Base-by-base conservation (phyloP, 2,113 vertebrate genomes). In the Clarias batrachus region DNA sequence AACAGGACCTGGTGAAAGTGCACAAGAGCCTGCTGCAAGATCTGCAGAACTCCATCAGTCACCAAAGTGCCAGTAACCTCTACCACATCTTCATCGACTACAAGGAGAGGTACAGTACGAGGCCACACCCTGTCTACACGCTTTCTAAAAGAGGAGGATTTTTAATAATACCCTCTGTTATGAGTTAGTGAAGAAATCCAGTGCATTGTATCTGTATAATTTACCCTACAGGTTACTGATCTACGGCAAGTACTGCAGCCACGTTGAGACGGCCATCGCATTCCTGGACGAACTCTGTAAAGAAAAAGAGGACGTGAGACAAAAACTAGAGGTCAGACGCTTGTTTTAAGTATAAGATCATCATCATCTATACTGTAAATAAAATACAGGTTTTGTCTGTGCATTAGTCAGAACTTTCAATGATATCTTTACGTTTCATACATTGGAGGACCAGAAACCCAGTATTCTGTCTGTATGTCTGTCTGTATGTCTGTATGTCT, bases 231-330 rank as follows among this genome's bases (percentile, higher is more conserved):
- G 98, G 89, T 93, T 99, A 93, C 94, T 99, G 90, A 96, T 99
- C 91, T 99, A 99, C 48, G 98, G 98, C 33, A 96, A 97, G 84
- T 99, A 99, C 93, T 99, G 98, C 94, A 99, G 98, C 91, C 97
- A 96, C 17, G 98, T 99, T 86, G 98, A 99, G 90, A 94, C 88
- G 0, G 96, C 98, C 56, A 99, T 99, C 89, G 95, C 95, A 0
- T 95, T 92, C 81, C 94, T 99, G 89, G 98, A 99, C 90, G 89
- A 91, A 81, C 97, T 99, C 93, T 97, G 97, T 71, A 99, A 98
- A 93, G 96, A 96, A 84, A 97, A 96, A 92, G 97, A 99, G 93
- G 98, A 99, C 17, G 96, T 99, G 41, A 96, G 96, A 88, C 92
- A 98, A 94, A 99, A 99, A 89, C 91, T 99, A 4, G 97, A 99